A percentile compares a stretch with the other conserved stretches of the same genome.
These are phyloP conservation scores for Oscheius sp. DNA, from an alignment of 2,888 invertebrate species.

Conservation along the genomic window DNA sequence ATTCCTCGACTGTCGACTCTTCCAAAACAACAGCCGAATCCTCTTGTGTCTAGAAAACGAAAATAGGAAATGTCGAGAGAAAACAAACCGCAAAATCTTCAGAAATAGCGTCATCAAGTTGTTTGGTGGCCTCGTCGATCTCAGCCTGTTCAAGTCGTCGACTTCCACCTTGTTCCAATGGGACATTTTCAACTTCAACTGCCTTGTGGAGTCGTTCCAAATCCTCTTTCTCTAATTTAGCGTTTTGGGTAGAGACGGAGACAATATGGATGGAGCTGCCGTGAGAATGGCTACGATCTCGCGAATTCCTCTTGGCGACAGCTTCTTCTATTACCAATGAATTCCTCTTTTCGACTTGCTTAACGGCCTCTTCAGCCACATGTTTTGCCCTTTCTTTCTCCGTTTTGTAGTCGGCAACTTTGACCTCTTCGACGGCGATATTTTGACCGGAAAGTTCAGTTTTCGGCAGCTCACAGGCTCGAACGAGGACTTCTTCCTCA, in stretches of 20 bases:
- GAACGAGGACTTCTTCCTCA: not conserved
- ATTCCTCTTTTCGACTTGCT: not conserved
- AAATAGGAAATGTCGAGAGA: too few species aligned
- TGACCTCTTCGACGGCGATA: not conserved
- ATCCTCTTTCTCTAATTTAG: too few species aligned
- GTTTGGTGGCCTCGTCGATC: conserved; percentile 16
- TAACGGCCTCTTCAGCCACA: conserved; percentile 21
- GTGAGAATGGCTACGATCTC: not conserved
- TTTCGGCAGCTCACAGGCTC: conserved; percentile 4
- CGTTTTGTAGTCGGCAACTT: not conserved
- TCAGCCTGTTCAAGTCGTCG: not conserved
- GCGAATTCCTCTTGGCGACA: conserved; percentile 17
- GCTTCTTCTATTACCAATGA: too few species aligned
- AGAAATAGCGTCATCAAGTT: conserved; percentile 12
- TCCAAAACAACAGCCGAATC: conserved; percentile 11
- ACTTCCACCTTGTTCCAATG: conserved; percentile 11
- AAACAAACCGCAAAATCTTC: not conserved
- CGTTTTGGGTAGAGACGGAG: too few species aligned
- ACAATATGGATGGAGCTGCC: not conserved
- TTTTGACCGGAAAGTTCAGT: not conserved
- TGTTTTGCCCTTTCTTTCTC: conserved; percentile 16
- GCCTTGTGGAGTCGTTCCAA: not conserved
- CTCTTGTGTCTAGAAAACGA: not conserved
- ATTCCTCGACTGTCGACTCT: conserved; percentile 17
- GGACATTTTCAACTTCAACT: not conserved